Evolutionary conservation across 2,113 vertebrate genomes (phyloP), one percentile per base, ranked within the genome.

Genomic region (Dipodomys stephensi): DNA sequence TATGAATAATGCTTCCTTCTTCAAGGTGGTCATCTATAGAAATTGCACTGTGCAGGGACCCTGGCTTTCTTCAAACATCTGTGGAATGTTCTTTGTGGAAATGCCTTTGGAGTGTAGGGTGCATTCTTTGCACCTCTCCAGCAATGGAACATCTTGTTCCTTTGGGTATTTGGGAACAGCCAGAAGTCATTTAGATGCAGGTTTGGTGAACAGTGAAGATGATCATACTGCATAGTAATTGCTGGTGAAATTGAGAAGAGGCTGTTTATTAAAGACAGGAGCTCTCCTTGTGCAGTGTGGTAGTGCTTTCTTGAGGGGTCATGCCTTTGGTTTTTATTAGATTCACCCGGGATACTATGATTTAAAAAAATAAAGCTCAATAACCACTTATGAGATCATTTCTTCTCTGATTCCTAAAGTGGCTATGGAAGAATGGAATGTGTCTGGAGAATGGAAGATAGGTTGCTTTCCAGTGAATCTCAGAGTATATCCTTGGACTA

Each of bases 71-170:
- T 92, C 73, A 93, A 13, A 85, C 46, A 72, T 87, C 90, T 85
- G 71, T 60, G 90, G 96, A 97, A 96, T 83, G 88, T 39, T 92
- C 83, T 93, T 83, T 57, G 30, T 96, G 67, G 44, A 94, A 95
- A 80, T 92, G 82, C 32, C 74, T 87, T 93, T 83, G 77, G 44
- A 80, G 46, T n/a, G 71, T 65, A 78, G 16, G 30, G 65, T 53
- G 68, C 90, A 92, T 93, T 94, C 74, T 91, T 64, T 84, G 78
- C 74, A 72, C 46, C 78, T 93, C 85, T 87, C 79, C 44, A 68
- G 64, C 71, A 23, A 10, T 27, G 82, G 90, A 93, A 97, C 92
- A 95, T 94, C 73, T 89, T 0, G n/a, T 96, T 95, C 94, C 88
- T 94, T 79, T 4, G 23, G 79, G 30, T 94, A 83, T 89, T 85